Conservation (phyloP, 2,797 vertebrate genomes). For the Myotis myotis region DNA sequence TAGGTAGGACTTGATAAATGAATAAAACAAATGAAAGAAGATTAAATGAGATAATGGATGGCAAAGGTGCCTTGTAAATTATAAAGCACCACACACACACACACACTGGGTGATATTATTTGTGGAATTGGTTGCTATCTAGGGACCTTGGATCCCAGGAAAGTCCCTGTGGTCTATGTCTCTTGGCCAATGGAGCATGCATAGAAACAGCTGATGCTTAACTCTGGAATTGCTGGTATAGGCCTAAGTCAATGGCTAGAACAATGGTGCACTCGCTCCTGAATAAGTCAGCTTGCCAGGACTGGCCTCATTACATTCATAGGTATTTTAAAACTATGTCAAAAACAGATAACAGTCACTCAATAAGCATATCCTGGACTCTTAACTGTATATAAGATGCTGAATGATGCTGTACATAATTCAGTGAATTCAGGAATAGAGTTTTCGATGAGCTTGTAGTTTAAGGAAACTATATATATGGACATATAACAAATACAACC, state of each 20-base stretch:
- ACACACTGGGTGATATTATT: not conserved
- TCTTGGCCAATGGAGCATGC: not conserved
- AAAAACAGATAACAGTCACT: not conserved
- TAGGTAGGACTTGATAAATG: not conserved
- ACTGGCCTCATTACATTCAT: not conserved
- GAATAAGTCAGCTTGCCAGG: not conserved
- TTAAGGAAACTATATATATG: not conserved
- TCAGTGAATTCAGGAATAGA: not conserved
- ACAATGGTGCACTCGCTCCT: not conserved
- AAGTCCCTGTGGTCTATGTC: not conserved
- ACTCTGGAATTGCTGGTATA: not conserved
- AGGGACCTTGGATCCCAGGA: not conserved
- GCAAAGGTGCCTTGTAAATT: not conserved
- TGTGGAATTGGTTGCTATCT: constrained; percentile 3
- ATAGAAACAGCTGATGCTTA: not conserved
- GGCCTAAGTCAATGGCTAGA: not conserved
- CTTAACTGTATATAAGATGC: not conserved
- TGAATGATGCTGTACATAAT: constrained; percentile 14
- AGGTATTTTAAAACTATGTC: not conserved
- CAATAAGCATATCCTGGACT: not conserved
- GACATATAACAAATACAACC: not conserved
- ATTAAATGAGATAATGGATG: not conserved
- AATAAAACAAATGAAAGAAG: constrained; percentile 5
- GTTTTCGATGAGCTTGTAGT: not conserved
- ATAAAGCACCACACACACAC: not conserved